A percentile compares a stretch with the other conserved stretches of the same genome.
Conservation (phyloP, 2,888 invertebrate genomes). For the Athalia cordata region DNA sequence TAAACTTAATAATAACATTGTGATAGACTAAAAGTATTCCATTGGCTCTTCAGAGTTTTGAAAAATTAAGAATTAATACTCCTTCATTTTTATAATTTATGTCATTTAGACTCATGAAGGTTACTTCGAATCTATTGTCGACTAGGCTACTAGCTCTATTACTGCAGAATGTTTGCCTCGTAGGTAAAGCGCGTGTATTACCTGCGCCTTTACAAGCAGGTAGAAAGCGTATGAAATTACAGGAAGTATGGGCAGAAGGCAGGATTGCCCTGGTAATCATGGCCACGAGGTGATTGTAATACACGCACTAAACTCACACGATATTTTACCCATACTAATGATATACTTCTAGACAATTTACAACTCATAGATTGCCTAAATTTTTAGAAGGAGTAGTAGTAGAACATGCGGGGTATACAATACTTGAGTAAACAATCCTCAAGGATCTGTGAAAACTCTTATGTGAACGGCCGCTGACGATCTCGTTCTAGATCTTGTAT, state of each 20-base stretch:
- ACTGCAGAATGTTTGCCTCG: constrained; percentile 5
- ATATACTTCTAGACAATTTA: not conserved
- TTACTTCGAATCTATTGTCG: constrained; percentile 26
- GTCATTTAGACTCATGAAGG: not conserved
- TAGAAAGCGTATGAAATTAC: constrained; percentile 68
- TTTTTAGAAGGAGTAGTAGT: not conserved
- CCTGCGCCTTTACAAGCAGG: constrained; percentile 40
- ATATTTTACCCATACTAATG: constrained; percentile 3
- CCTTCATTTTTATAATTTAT: too few species aligned
- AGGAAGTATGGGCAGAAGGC: constrained; percentile 55
- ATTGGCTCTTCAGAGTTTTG: too few species aligned
- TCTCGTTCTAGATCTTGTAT: not conserved
- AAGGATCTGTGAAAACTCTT: constrained; percentile 24
- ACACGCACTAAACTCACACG: constrained; percentile 22
- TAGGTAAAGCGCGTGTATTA: constrained; percentile 34
- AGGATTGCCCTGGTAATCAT: constrained; percentile 44
- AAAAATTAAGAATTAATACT: too few species aligned
- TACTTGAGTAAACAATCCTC: not conserved
- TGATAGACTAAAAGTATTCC: too few species aligned
- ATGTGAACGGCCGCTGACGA: not conserved
- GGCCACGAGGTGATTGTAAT: constrained; percentile 35
- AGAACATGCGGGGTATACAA: not conserved
- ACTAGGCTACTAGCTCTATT: not conserved
- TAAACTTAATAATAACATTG: not conserved
- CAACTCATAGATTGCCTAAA: not conserved